These are phyloP conservation scores for Gymnoscopelus braueri DNA, from an alignment of 2,797 vertebrate genomes.

Conservation along the genomic window DNA sequence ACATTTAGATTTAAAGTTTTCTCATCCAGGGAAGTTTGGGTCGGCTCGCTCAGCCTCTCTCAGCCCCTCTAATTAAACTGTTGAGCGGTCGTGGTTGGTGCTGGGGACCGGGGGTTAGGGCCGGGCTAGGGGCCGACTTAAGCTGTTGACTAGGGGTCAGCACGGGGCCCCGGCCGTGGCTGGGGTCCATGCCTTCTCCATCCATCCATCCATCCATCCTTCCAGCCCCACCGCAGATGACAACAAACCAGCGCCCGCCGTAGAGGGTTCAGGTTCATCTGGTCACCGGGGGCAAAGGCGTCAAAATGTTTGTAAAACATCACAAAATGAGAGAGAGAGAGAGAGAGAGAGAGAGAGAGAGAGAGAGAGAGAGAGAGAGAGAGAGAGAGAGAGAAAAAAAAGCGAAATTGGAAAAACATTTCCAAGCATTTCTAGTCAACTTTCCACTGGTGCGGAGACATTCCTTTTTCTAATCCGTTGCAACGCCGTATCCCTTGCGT, in stretches of 20 bases:
- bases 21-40: conserved; percentile 82
- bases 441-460: not conserved
- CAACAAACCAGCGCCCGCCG: conserved; percentile 4
- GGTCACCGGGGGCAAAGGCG: not conserved
- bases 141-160: conserved; percentile 10
- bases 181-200: not conserved
- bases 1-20: conserved; percentile 87
- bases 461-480: not conserved
- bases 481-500: not conserved
- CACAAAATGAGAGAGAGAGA: too few species aligned
- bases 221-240: too few species aligned
- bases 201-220: not conserved
- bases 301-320: too few species aligned
- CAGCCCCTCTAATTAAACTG: conserved; percentile 56
- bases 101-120: conserved; percentile 7
- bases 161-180: not conserved
- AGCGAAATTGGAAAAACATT: too few species aligned
- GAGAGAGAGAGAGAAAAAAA: too few species aligned
- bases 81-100: conserved; percentile 41
- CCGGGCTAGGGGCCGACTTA: conserved; percentile 6
- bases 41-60: conserved; percentile 60
- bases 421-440: not conserved
- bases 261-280: conserved; percentile 5
- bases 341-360: too few species aligned
- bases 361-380: too few species aligned